Evolutionary conservation across 2,888 invertebrate genomes (phyloP).

Genomic region (Caenorhabditis macrosperma): DNA sequence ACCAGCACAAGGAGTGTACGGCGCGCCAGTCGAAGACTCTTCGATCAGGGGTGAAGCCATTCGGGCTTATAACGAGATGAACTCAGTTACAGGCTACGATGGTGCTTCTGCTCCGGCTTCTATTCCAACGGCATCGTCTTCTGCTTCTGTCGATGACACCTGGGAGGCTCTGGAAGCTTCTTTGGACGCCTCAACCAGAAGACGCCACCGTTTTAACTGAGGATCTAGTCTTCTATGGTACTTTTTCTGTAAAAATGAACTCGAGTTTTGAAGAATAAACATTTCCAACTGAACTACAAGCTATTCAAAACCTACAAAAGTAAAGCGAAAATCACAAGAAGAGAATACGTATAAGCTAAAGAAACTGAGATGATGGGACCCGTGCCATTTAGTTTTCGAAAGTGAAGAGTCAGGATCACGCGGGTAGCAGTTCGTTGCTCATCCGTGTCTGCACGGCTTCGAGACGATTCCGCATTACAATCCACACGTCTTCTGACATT

Average conservation of each 20-base stretch:
- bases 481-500: conserved; percentile 88
- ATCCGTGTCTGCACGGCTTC: conserved; percentile 74
- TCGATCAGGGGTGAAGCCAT: conserved; percentile 41
- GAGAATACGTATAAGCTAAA: neutral
- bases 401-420: neutral
- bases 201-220: conserved; percentile 40
- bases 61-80: conserved; percentile 32
- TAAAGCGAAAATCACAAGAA: neutral
- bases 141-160: conserved; percentile 31
- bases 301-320: conserved; percentile 20
- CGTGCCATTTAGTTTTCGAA: neutral
- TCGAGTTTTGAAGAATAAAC: conserved; percentile 17
- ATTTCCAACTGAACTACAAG: conserved; percentile 17
- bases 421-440: conserved; percentile 69
- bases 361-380: neutral
- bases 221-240: neutral
- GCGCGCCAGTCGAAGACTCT: conserved; percentile 33
- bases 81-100: conserved; percentile 41
- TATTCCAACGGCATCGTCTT: conserved; percentile 21
- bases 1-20: conserved; percentile 40
- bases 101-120: conserved; percentile 21
- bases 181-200: conserved; percentile 30
- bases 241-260: conserved; percentile 51
- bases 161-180: conserved; percentile 55
- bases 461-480: conserved; percentile 69